Conservation (phyloP, 2,888 invertebrate genomes). For the Polymixis flavicincta region DNA sequence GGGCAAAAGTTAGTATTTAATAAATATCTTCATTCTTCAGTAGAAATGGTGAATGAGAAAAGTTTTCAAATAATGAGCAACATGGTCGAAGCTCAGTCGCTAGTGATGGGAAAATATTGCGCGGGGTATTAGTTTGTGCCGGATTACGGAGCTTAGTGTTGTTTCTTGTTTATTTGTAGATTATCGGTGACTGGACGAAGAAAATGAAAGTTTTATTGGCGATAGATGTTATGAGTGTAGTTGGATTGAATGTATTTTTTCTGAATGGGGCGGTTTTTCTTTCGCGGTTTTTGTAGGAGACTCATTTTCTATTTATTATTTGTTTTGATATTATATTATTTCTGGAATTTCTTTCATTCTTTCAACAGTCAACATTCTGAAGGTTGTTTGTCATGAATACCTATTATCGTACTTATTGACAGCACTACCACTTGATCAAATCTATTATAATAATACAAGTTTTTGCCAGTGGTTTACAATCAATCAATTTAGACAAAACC, state of each 20-base stretch:
- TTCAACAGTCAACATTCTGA: too few relatives aligned
- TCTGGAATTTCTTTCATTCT: too few relatives aligned
- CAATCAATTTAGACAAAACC: too few relatives aligned
- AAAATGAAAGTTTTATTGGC: conserved; percentile 3
- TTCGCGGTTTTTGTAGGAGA: background rate
- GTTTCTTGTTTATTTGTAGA: conserved; percentile 37
- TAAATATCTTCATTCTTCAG: conserved; percentile 46
- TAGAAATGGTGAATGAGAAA: conserved; percentile 64
- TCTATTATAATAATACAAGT: background rate
- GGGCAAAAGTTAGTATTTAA: conserved; percentile 33
- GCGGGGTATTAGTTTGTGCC: conserved; percentile 39
- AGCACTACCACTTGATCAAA: background rate
- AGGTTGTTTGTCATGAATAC: too few relatives aligned
- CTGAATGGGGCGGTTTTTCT: background rate
- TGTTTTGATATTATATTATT: too few relatives aligned
- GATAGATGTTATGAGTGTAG: background rate
- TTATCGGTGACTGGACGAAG: conserved; percentile 17
- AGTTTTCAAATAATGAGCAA: conserved; percentile 70
- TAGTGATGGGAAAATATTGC: conserved; percentile 51
- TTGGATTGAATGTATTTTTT: background rate
- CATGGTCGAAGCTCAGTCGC: conserved; percentile 28
- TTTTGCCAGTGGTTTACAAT: too few relatives aligned
- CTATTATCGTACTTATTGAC: too few relatives aligned
- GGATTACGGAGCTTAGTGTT: conserved; percentile 36
- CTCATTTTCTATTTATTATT: background rate